Evolutionary conservation across 2,113 vertebrate species (phyloP).

Genomic region (Parus major): DNA sequence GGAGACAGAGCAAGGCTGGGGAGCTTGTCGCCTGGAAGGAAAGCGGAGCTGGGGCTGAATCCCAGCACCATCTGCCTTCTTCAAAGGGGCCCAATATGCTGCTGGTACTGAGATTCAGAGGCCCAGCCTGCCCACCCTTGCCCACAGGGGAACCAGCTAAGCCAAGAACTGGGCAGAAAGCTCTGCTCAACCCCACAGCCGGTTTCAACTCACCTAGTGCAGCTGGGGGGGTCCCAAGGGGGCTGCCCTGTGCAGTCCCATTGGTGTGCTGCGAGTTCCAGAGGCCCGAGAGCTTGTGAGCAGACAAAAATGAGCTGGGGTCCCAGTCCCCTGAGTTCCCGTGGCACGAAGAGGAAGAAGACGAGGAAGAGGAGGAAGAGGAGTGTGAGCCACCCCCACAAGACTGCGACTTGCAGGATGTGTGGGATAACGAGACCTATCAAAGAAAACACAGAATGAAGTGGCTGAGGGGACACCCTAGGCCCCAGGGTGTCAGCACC

Average conservation of each 20-base stretch:
- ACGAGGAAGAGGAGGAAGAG: constrained; percentile 86
- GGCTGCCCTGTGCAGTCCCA: constrained; percentile 83
- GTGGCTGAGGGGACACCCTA: background rate
- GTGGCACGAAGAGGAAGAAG: constrained; percentile 92
- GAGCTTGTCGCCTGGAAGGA: constrained; percentile 63
- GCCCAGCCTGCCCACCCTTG: background rate
- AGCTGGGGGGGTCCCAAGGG: constrained; percentile 79
- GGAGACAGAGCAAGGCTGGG: background rate
- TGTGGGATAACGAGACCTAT: constrained; percentile 83
- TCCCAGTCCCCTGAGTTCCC: constrained; percentile 97
- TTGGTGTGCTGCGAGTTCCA: constrained; percentile 95
- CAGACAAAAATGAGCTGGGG: constrained; percentile 97
- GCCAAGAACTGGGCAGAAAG: background rate
- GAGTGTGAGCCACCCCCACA: constrained; percentile 92
- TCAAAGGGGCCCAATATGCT: too few relatives aligned
- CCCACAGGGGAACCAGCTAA: background rate
- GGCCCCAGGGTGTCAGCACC: background rate
- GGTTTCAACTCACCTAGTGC: constrained; percentile 81
- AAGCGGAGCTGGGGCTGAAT: background rate
- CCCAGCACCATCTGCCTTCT: background rate
- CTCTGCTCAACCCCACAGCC: background rate
- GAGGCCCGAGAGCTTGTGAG: constrained; percentile 96
- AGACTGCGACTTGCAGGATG: constrained; percentile 91
- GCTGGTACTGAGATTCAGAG: too few relatives aligned
- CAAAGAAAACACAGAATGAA: constrained; percentile 27